Evolutionary conservation across 2,888 invertebrate genomes (phyloP).

Genomic region (Cacoxenus indagator): DNA sequence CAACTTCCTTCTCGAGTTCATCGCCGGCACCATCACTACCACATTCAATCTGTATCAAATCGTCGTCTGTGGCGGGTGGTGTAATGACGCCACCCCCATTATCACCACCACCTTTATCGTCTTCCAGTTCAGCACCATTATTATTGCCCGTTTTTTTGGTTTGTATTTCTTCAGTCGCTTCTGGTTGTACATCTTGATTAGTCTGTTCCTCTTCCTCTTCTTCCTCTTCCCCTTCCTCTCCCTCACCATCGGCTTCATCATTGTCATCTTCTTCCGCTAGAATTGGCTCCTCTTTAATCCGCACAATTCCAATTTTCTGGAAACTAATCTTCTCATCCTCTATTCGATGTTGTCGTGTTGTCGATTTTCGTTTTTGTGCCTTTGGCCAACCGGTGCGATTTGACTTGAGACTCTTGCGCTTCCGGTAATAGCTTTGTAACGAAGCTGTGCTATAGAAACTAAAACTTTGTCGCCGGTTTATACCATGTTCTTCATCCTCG

Average conservation of each 20-base stretch:
- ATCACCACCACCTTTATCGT: constrained; percentile 21
- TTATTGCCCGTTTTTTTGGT: background rate
- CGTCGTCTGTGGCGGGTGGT: constrained; percentile 52
- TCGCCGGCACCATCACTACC: constrained; percentile 18
- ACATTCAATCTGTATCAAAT: constrained; percentile 40
- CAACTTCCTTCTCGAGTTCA: constrained; percentile 36
- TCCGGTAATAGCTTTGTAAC: constrained; percentile 57
- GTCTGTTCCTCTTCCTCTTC: constrained; percentile 43
- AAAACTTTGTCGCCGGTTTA: constrained; percentile 41
- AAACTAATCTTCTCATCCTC: constrained; percentile 51
- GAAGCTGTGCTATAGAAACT: constrained; percentile 50
- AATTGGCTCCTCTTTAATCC: constrained; percentile 12
- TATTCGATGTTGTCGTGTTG: constrained; percentile 48
- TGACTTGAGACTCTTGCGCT: constrained; percentile 73
- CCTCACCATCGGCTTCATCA: too few relatives aligned
- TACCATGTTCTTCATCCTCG: constrained; percentile 36
- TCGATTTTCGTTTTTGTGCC: constrained; percentile 62
- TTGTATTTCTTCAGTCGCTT: constrained; percentile 16
- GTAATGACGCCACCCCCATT: constrained; percentile 47
- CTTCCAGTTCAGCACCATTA: constrained; percentile 16
- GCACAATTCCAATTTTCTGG: constrained; percentile 38
- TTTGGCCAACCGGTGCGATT: constrained; percentile 88
- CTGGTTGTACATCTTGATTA: constrained; percentile 33
- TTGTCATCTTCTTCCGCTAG: constrained; percentile 45
- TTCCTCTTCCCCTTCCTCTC: constrained; percentile 38